Percentiles rank a stretch among this genome's conserved stretches.
Conservation (phyloP, 2,888 invertebrate species). For the Ectemnius cavifrons region DNA sequence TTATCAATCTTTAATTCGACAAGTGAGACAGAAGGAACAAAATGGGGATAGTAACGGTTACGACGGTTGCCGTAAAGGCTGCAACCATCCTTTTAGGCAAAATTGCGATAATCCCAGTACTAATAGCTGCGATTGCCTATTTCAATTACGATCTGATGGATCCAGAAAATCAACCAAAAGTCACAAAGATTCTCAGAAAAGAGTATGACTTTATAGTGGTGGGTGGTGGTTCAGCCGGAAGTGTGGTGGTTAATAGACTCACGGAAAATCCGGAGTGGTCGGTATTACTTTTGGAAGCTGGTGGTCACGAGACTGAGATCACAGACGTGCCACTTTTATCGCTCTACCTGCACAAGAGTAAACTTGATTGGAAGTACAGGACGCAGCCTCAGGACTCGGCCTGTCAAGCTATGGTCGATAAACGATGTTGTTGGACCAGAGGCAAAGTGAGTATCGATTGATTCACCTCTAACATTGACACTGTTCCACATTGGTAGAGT, state of each 20-base stretch:
- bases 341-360: constrained; percentile 92
- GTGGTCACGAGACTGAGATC: constrained; percentile 92
- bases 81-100: constrained; percentile 86
- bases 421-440: constrained; percentile 92
- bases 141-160: constrained; percentile 92
- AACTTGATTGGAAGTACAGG: constrained; percentile 94
- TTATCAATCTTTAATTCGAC: background rate
- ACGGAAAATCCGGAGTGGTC: constrained; percentile 89
- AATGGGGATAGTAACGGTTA: constrained; percentile 78
- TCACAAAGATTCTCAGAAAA: constrained; percentile 82
- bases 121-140: constrained; percentile 88
- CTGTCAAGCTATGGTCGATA: constrained; percentile 91
- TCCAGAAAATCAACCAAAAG: constrained; percentile 87
- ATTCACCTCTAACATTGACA: background rate
- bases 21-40: constrained; percentile 15
- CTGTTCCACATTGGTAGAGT: no score
- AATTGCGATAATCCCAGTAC: constrained; percentile 84
- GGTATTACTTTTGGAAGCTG: constrained; percentile 89
- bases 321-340: constrained; percentile 93
- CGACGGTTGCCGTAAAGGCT: constrained; percentile 85
- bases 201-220: constrained; percentile 91
- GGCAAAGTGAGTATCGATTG: constrained; percentile 82
- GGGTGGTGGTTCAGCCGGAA: constrained; percentile 91
- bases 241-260: constrained; percentile 89
- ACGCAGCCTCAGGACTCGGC: constrained; percentile 91